These are phyloP conservation scores for Philereme transversata DNA, from an alignment of 2,888 invertebrate genomes.

Conservation along the genomic window DNA sequence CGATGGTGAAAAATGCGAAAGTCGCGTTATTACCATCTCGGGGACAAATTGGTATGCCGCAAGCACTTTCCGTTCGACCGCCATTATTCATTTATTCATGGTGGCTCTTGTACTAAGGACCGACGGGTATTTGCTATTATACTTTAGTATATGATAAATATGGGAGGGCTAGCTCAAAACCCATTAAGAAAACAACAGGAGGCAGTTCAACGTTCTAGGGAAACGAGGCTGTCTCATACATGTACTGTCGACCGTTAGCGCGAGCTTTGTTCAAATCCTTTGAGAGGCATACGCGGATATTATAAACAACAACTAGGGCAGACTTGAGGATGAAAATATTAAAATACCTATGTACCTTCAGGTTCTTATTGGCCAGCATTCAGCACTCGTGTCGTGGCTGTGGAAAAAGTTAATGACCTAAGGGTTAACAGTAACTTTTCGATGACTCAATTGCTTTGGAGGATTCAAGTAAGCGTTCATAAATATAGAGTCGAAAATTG, in stretches of 20 bases:
- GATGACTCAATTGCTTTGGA: slow-evolving; percentile 6
- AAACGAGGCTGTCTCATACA: slow-evolving; percentile 29
- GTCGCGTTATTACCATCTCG: slow-evolving; percentile 74
- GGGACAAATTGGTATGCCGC: slow-evolving; percentile 77
- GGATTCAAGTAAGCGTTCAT: slow-evolving; percentile 14
- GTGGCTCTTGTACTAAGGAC: slow-evolving; percentile 62
- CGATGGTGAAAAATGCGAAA: slow-evolving; percentile 72
- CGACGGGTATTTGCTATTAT: slow-evolving; percentile 56
- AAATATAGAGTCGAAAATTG: slow-evolving; percentile 26
- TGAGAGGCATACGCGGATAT: slow-evolving; percentile 2
- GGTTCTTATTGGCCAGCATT: no score
- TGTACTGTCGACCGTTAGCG: slow-evolving; percentile 28
- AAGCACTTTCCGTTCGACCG: slow-evolving; percentile 67
- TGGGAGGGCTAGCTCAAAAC: slow-evolving; percentile 34
- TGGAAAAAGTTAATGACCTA: neutral
- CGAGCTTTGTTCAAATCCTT: slow-evolving; percentile 23
- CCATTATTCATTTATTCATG: slow-evolving; percentile 81
- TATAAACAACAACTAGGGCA: neutral
- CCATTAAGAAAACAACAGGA: slow-evolving; percentile 39
- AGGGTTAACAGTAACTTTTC: neutral
- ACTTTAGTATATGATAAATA: slow-evolving; percentile 45
- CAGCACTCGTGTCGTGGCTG: no score
- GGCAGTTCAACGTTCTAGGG: slow-evolving; percentile 29
- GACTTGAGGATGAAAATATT: neutral
- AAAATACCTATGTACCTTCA: no score